These are phyloP conservation scores for Trichogramma dendrolimi DNA, from an alignment of 2,888 invertebrate genomes.

Conservation along the genomic window DNA sequence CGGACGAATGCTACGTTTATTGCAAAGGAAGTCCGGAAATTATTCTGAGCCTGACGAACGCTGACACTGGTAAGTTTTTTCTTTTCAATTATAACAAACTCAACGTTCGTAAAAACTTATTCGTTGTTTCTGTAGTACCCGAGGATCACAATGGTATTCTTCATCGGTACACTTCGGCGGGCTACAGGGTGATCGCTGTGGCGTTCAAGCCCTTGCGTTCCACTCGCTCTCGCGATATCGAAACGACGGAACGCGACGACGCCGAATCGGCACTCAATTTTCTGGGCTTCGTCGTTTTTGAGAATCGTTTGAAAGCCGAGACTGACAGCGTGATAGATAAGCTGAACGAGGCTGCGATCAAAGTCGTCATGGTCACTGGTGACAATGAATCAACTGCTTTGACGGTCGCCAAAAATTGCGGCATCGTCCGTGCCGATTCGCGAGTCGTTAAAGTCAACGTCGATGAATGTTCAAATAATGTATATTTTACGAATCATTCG, in stretches of 20 bases:
- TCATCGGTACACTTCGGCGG: constrained; percentile 83
- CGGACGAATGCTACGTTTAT: constrained; percentile 71
- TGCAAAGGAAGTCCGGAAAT: constrained; percentile 94
- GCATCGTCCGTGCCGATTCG: constrained; percentile 65
- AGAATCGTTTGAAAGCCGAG: constrained; percentile 88
- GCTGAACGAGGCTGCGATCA: constrained; percentile 78
- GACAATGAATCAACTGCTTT: constrained; percentile 88
- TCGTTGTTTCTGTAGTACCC: constrained; percentile 61
- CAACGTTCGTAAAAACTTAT: background rate
- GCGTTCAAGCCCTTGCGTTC: constrained; percentile 69
- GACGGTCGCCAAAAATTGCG: constrained; percentile 87
- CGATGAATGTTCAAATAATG: constrained; percentile 25
- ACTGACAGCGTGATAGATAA: constrained; percentile 76
- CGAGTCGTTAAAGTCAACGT: constrained; percentile 57
- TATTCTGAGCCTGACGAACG: constrained; percentile 71
- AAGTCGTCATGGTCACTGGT: constrained; percentile 94
- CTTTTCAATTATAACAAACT: background rate
- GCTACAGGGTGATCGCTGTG: constrained; percentile 87
- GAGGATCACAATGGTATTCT: constrained; percentile 72
- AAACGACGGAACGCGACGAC: constrained; percentile 60
- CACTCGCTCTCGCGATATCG: background rate
- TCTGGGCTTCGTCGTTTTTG: constrained; percentile 86
- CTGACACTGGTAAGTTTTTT: constrained; percentile 59
- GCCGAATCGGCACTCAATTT: constrained; percentile 78
- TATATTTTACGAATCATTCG: constrained; percentile 31